Conservation (phyloP, 1,140 invertebrate species). For the Plectrocnemia conspersa region DNA sequence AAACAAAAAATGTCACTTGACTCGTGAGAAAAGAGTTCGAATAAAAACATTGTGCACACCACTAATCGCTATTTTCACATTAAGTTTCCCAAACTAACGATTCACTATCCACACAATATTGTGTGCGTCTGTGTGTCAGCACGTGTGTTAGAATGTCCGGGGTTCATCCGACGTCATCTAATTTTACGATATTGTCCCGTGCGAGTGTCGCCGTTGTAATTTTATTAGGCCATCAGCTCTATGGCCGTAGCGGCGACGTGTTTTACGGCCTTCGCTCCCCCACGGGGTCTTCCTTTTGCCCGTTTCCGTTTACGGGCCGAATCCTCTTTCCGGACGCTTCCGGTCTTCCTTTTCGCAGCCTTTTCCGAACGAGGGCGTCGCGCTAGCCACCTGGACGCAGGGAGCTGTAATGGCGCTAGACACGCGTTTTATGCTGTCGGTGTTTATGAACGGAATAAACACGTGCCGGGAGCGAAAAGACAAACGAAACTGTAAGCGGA, state of each 20-base stretch:
- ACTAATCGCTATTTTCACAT: no score
- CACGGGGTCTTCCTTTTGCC: neutral
- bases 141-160: neutral
- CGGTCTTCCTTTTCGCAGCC: slow-evolving; percentile 1
- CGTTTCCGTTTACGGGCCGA: neutral
- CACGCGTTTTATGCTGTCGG: neutral
- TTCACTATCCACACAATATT: slow-evolving; percentile 1
- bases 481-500: no score
- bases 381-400: neutral
- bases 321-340: neutral
- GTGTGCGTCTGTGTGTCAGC: neutral
- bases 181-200: slow-evolving; percentile 30
- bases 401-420: neutral
- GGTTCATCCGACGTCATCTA: slow-evolving; percentile 20
- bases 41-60: no score
- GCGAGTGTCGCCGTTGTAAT: slow-evolving; percentile 25
- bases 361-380: neutral
- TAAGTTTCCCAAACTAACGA: no score
- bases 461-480: no score
- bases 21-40: no score
- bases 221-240: slow-evolving; percentile 30
- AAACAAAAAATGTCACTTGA: no score
- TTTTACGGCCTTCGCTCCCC: slow-evolving; percentile 18
- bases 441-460: slow-evolving; percentile 8
- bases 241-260: slow-evolving; percentile 17